Base-by-base conservation (phyloP, 2,797 vertebrate genomes). In the Crocodylus rhombifer region DNA sequence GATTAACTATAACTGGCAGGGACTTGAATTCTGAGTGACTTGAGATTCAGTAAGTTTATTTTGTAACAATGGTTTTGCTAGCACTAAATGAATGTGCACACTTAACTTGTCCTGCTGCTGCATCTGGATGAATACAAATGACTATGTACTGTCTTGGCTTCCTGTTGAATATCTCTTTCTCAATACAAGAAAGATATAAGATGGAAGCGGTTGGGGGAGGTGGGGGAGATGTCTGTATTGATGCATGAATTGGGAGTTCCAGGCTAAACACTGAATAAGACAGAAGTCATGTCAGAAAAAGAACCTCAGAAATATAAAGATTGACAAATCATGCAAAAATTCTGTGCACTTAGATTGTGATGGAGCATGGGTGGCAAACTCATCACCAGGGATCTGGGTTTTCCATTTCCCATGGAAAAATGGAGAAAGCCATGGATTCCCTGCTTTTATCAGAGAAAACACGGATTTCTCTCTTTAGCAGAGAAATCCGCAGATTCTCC, bases 181-280 rank as follows among this genome's bases (percentile, higher is more conserved):
- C 67, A 73, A 23, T 51, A 36, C 26, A 36, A 25, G 14, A 14
- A 42, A 55, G 63, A 80, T 87, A 2, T 84, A 82, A 96, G 55
- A 93, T 91, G 87, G 86, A 87, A 79, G 56, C 60, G 74, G 82
- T 79, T 2, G 3, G 67, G 15, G 95, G 94, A 78, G 30, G 3
- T 23, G 74, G 62, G 33, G 9, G 90, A 26, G 23, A 76, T 82
- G 62, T 76, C 36, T 92, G 90, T 56, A 42, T 3, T 94, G 91
- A 86, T 76, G 55, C 26, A 42, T 51, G 12, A 7, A 7, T 90
- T 92, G 92, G 11, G 91, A 88, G 74, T 90, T 56, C 15, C 77
- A 78, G 88, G 90, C 87, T 92, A 86, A 93, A 96, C 96, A 26
- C 36, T 82, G 84, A 90, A 87, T 87, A 95, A 61, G 83, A 67